A percentile compares a stretch with the other conserved stretches of the same genome.
Evolutionary conservation across 2,888 invertebrate species (phyloP).

Genomic region (Hypena proboscidalis): DNA sequence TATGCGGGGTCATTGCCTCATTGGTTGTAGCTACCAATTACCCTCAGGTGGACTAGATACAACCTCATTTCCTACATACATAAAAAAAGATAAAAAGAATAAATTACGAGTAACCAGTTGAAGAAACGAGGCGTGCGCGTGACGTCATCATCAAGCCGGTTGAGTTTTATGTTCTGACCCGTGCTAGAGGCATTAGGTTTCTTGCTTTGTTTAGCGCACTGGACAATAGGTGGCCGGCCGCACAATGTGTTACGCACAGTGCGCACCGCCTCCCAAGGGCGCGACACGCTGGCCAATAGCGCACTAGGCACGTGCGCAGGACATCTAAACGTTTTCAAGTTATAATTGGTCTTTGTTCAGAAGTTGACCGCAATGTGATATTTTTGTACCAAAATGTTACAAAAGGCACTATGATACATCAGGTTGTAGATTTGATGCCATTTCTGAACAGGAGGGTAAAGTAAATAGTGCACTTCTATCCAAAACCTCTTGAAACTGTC

Average conservation of each 20-base stretch:
- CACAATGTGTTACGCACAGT: conserved; percentile 72
- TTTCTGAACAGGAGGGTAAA: too few species aligned
- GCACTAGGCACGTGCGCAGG: conserved; percentile 54
- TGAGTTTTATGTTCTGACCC: conserved; percentile 43
- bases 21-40: too few species aligned
- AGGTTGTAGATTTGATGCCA: too few species aligned
- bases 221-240: conserved; percentile 56
- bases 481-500: too few species aligned
- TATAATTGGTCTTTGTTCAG: conserved; percentile 2
- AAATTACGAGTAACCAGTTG: neutral
- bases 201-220: conserved; percentile 61
- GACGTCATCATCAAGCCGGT: conserved; percentile 36
- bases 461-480: too few species aligned
- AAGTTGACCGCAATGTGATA: neutral
- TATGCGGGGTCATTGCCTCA: too few species aligned
- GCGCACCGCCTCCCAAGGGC: conserved; percentile 62
- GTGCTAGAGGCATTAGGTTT: conserved; percentile 56
- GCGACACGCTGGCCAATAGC: too few species aligned
- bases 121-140: conserved; percentile 11
- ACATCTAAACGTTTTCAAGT: conserved; percentile 23
- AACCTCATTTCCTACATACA: too few species aligned
- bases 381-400: too few species aligned
- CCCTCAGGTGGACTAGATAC: too few species aligned
- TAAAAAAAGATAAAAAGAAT: neutral
- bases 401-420: too few species aligned